Conservation (phyloP, 2,888 invertebrate species). For the Ormia ochracea region DNA sequence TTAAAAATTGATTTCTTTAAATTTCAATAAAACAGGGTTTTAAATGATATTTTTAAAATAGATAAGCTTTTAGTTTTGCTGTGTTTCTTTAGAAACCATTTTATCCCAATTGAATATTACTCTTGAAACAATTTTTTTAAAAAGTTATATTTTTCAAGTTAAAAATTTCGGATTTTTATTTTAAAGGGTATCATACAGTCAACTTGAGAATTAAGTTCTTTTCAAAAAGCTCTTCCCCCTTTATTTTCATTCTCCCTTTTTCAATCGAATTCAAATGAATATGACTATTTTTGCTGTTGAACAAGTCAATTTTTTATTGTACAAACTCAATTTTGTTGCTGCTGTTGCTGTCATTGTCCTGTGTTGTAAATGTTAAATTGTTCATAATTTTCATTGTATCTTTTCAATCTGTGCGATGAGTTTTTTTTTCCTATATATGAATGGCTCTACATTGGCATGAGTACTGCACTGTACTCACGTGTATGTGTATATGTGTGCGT, state of each 20-base stretch:
- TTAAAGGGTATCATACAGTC: background rate
- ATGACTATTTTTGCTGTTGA: slow-evolving; percentile 51
- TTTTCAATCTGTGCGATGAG: slow-evolving; percentile 49
- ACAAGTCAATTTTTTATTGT: slow-evolving; percentile 50
- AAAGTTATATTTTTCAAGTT: too few species aligned
- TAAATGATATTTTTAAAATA: too few species aligned
- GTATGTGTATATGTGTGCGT: background rate
- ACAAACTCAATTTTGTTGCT: background rate
- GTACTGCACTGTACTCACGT: too few species aligned
- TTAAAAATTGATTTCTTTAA: too few species aligned
- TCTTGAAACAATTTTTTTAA: too few species aligned
- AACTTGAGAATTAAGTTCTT: background rate
- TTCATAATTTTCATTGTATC: slow-evolving; percentile 62
- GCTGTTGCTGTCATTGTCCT: slow-evolving; percentile 21
- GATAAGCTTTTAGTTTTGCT: too few species aligned
- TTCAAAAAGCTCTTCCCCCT: background rate
- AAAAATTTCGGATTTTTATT: background rate
- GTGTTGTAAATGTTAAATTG: slow-evolving; percentile 56
- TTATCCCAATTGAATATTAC: too few species aligned
- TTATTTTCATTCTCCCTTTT: background rate
- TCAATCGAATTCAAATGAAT: slow-evolving; percentile 55
- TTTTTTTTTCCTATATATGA: background rate
- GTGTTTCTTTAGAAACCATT: too few species aligned
- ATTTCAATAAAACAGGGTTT: too few species aligned
- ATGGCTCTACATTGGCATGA: too few species aligned